These are phyloP conservation scores for Forficula auricularia DNA, from an alignment of 1,140 invertebrate species.

Conservation along the genomic window DNA sequence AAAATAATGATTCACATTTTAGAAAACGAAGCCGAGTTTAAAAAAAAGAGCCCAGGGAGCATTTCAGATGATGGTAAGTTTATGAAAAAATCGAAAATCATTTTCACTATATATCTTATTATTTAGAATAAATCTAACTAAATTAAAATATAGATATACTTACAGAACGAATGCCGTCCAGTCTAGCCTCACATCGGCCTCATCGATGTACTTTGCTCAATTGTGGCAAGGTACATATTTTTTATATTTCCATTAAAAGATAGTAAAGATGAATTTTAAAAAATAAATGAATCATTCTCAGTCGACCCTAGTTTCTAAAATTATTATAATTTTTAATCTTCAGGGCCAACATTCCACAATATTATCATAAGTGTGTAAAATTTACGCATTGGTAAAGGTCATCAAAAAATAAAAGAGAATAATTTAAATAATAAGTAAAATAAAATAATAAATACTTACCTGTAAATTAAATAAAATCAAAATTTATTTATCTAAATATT, in stretches of 20 bases:
- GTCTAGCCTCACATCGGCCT: conserved; percentile 48
- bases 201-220: conserved; percentile 76
- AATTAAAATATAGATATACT: conserved; percentile 7
- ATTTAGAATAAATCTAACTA: neutral
- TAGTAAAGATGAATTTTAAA: too few species aligned
- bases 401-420: too few species aligned
- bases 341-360: too few species aligned
- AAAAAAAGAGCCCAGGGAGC: conserved; percentile 32
- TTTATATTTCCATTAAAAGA: conserved; percentile 3
- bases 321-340: too few species aligned
- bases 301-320: too few species aligned
- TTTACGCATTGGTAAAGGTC: too few species aligned
- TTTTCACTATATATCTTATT: conserved; percentile 14
- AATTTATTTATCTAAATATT: too few species aligned
- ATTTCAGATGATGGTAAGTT: conserved; percentile 21
- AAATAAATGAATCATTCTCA: too few species aligned
- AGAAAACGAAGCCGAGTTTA: conserved; percentile 22
- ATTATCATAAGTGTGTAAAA: too few species aligned
- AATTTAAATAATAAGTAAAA: too few species aligned
- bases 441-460: too few species aligned
- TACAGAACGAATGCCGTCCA: conserved; percentile 15
- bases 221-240: conserved; percentile 52
- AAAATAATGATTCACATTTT: conserved; percentile 1
- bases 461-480: too few species aligned
- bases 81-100: conserved; percentile 19